Evolutionary conservation across 2,797 vertebrate genomes (phyloP).

Genomic region (Poeciliopsis turneri): DNA sequence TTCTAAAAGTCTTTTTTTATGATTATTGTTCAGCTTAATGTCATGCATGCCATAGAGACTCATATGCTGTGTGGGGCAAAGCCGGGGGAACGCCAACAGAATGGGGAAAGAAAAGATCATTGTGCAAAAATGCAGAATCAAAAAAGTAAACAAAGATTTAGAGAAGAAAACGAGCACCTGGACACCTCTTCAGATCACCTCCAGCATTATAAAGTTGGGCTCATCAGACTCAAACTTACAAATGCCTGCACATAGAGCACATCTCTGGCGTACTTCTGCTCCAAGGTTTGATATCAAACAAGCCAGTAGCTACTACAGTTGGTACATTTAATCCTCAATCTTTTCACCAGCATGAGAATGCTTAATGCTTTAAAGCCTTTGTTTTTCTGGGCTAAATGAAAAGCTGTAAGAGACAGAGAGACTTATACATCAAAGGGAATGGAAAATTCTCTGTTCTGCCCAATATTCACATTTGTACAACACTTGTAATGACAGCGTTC

Average conservation of each 20-base stretch:
- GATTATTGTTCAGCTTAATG: constrained; percentile 91
- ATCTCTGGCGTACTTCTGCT: constrained; percentile 52
- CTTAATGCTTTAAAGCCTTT: constrained; percentile 41
- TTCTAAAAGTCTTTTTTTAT: constrained; percentile 84
- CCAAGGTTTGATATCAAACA: constrained; percentile 63
- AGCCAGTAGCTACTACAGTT: constrained; percentile 59
- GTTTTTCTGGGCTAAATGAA: constrained; percentile 57
- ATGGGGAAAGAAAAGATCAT: not conserved
- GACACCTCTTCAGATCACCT: constrained; percentile 48
- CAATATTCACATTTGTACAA: constrained; percentile 41
- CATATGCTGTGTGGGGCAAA: constrained; percentile 47
- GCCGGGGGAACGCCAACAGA: not conserved
- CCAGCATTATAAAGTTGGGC: constrained; percentile 52
- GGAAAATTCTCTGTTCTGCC: constrained; percentile 39
- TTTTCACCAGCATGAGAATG: constrained; percentile 58
- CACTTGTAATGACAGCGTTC: not conserved
- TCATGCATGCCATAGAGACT: constrained; percentile 82
- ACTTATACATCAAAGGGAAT: constrained; percentile 50
- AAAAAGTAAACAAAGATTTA: constrained; percentile 11
- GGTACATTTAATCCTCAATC: constrained; percentile 72
- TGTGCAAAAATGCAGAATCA: constrained; percentile 3
- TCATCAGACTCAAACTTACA: constrained; percentile 52
- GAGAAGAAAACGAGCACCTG: constrained; percentile 40
- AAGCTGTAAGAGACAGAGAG: constrained; percentile 47
- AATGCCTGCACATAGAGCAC: constrained; percentile 45